Evolutionary conservation across 1,140 invertebrate species (phyloP).

Genomic region (Bombus pascuorum): DNA sequence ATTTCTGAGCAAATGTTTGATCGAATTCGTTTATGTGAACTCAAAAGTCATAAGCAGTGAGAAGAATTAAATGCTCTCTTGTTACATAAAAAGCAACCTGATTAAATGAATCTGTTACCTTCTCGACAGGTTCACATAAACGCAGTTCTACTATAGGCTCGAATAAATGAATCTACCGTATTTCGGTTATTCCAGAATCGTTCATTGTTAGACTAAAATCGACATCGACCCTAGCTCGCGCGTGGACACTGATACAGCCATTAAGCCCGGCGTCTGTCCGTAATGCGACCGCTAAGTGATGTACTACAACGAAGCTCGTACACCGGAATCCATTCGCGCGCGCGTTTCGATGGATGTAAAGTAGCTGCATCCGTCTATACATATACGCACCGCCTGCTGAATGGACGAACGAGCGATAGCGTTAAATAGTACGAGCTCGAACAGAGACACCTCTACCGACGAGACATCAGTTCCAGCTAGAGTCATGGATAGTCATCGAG

Average conservation of each 20-base stretch:
- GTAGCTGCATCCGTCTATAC: slow-evolving; percentile 33
- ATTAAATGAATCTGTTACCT: no score
- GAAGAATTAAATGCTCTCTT: no score
- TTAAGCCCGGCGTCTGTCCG: slow-evolving; percentile 22
- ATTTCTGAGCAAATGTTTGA: no score
- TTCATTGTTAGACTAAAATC: background rate
- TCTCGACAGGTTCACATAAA: no score
- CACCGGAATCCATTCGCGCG: slow-evolving; percentile 36
- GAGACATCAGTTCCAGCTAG: background rate
- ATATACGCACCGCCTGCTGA: slow-evolving; percentile 6
- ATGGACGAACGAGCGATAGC: slow-evolving; percentile 12
- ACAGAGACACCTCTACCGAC: background rate
- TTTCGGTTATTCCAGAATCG: background rate
- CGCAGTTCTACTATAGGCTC: no score
- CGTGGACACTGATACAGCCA: slow-evolving; percentile 12
- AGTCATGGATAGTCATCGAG: background rate
- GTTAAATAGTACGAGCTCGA: slow-evolving; percentile 31
- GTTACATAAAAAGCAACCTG: no score
- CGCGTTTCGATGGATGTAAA: slow-evolving; percentile 50
- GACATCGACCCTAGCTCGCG: background rate
- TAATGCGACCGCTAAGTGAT: slow-evolving; percentile 13
- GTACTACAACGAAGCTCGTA: slow-evolving; percentile 17
- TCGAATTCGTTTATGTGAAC: no score
- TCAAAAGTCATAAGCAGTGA: no score
- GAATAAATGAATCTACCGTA: background rate